A percentile compares a stretch with the other conserved stretches of the same genome.
phyloP scores from a whole-genome alignment of 2,797 vertebrate species.

The Lepilemur septentrionalis region DNA sequence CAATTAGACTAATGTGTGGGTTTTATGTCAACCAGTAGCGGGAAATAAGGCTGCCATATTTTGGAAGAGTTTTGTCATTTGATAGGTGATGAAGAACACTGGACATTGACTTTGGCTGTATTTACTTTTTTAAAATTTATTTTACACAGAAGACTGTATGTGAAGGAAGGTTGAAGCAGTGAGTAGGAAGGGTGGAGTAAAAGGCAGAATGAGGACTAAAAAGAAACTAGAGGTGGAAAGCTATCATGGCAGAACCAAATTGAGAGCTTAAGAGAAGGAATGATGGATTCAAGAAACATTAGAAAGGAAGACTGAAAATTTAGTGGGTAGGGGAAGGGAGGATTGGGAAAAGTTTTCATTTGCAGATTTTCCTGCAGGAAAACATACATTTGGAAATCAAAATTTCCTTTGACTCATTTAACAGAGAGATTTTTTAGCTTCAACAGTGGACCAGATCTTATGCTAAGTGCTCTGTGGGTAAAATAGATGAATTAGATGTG shows the following conservation, averaged over 20 bases:
- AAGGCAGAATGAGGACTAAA: background rate
- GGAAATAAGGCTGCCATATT: background rate
- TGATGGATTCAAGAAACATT: background rate
- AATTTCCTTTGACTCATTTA: background rate
- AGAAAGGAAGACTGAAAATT: background rate
- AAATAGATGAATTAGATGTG: background rate
- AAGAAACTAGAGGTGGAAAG: background rate
- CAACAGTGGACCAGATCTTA: background rate
- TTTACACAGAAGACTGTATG: background rate
- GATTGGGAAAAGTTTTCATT: background rate
- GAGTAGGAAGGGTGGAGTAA: background rate
- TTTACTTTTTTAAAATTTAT: background rate
- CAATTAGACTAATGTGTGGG: background rate
- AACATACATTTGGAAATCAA: background rate
- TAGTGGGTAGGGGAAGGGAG: background rate
- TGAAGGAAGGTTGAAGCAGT: background rate
- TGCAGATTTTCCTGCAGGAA: background rate
- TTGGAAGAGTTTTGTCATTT: background rate
- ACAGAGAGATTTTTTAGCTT: background rate
- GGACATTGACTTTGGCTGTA: background rate
- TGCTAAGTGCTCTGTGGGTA: background rate
- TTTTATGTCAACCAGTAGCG: background rate
- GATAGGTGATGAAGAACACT: background rate
- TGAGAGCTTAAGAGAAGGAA: background rate
- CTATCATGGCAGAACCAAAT: background rate